Conservation (phyloP, 2,797 vertebrate genomes). For the Oreochromis grahami region DNA sequence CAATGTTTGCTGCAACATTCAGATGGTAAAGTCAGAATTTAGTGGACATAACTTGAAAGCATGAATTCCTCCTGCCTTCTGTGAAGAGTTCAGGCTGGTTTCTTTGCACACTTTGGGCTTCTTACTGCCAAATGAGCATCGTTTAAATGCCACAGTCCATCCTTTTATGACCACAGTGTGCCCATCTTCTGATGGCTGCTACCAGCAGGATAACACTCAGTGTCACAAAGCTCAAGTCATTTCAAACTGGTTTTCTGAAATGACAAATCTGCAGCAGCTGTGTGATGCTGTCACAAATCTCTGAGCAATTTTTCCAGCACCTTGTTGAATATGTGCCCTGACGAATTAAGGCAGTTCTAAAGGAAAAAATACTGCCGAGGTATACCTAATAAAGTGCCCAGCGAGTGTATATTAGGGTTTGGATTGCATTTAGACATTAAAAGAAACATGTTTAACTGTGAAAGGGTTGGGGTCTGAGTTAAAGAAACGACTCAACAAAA, state of each 20-base stretch:
- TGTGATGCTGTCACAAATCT: neutral
- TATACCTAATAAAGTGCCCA: neutral
- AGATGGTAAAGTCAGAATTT: neutral
- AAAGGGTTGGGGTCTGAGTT: neutral
- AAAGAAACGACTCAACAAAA: neutral
- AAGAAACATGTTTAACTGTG: neutral
- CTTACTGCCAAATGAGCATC: neutral
- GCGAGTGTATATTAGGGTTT: neutral
- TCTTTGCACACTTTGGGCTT: neutral
- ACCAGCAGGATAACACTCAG: neutral
- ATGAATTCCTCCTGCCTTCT: neutral
- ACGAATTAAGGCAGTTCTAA: neutral
- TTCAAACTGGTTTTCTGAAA: neutral
- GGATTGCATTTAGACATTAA: neutral
- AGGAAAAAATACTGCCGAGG: accelerated
- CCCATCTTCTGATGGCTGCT: neutral
- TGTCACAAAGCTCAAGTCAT: neutral
- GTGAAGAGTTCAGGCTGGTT: neutral
- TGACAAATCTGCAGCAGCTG: neutral
- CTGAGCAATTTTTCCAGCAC: neutral
- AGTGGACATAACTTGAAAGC: neutral
- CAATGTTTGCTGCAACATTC: neutral
- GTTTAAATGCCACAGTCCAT: neutral
- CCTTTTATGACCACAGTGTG: neutral
- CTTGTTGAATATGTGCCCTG: neutral